Evolutionary conservation across 2,888 invertebrate species (phyloP).

Genomic region (Cryptus armator): DNA sequence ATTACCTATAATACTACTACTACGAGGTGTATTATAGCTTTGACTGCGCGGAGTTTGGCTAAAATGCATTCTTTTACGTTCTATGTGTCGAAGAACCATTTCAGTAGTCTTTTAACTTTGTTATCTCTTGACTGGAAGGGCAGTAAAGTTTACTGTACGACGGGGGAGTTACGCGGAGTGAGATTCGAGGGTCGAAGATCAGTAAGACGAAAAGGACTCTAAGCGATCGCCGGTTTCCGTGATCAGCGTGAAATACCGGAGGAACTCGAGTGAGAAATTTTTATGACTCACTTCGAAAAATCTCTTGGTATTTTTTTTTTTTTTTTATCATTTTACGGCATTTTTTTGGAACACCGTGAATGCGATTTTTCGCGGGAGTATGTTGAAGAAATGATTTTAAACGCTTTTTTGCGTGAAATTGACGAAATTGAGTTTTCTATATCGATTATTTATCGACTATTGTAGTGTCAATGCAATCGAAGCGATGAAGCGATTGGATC

Average conservation of each 20-base stretch:
- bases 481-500: background rate
- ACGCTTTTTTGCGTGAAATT: no score
- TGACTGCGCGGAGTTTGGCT: background rate
- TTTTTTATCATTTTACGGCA: background rate
- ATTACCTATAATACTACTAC: slow-evolving; percentile 31
- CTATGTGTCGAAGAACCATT: background rate
- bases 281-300: background rate
- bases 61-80: slow-evolving; percentile 18
- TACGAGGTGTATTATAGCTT: background rate
- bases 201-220: background rate
- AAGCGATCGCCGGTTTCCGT: background rate
- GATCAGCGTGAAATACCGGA: slow-evolving; percentile 6
- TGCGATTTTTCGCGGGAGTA: no score
- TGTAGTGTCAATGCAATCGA: no score
- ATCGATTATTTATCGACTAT: no score
- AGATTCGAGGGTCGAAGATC: background rate
- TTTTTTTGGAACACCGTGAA: background rate
- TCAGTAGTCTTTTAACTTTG: slow-evolving; percentile 10
- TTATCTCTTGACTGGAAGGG: slow-evolving; percentile 32
- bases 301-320: background rate
- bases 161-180: background rate
- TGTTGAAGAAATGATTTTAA: no score
- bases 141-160: background rate
- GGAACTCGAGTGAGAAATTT: background rate
- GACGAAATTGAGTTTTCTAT: no score